These are phyloP conservation scores for Netelia fuscicornis DNA, from an alignment of 2,888 invertebrate genomes.

Conservation along the genomic window DNA sequence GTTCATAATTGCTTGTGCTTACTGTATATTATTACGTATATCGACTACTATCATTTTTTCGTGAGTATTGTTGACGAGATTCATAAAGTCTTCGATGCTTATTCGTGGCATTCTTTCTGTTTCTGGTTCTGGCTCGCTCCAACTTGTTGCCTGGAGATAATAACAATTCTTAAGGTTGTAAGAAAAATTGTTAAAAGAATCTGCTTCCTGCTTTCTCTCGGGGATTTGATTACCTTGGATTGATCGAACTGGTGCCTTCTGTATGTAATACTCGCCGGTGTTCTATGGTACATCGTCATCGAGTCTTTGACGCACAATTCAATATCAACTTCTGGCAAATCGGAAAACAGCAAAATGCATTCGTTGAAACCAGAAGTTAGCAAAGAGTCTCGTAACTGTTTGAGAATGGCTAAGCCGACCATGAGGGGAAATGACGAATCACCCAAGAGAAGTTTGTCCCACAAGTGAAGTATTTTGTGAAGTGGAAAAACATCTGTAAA, in stretches of 20 bases:
- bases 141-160: slow-evolving; percentile 75
- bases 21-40: slow-evolving; percentile 89
- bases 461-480: slow-evolving; percentile 98
- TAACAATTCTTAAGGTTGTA: neutral
- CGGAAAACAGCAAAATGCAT: slow-evolving; percentile 99
- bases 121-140: slow-evolving; percentile 81
- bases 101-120: slow-evolving; percentile 89
- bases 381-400: slow-evolving; percentile 93
- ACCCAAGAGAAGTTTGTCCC: slow-evolving; percentile 98
- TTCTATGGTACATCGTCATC: slow-evolving; percentile 92
- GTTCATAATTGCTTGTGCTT: slow-evolving; percentile 75
- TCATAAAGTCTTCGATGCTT: slow-evolving; percentile 93
- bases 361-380: slow-evolving; percentile 98
- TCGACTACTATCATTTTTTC: slow-evolving; percentile 89
- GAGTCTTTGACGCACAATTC: slow-evolving; percentile 96
- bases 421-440: slow-evolving; percentile 97
- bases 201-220: neutral
- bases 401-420: slow-evolving; percentile 96
- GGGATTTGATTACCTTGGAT: slow-evolving; percentile 73
- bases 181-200: too few species aligned
- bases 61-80: slow-evolving; percentile 86
- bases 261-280: slow-evolving; percentile 95
- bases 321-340: slow-evolving; percentile 98
- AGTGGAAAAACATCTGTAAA: slow-evolving; percentile 97
- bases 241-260: slow-evolving; percentile 90